Evolutionary conservation across 2,888 invertebrate genomes (phyloP).

Genomic region (Phaedon cochleariae): DNA sequence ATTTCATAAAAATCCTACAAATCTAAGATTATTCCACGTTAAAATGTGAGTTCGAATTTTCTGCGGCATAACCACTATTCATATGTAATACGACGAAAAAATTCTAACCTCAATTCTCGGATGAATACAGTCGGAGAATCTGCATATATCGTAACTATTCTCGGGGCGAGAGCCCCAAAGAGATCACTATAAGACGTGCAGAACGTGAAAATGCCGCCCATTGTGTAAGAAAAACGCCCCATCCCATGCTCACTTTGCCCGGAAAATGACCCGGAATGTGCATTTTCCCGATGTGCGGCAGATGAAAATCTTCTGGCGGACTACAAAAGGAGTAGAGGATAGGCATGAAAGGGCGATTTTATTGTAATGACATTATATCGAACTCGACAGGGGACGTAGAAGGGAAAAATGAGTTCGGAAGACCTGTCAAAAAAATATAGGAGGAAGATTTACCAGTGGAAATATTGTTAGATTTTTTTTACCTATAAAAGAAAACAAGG

Average conservation of each 20-base stretch:
- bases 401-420: no score
- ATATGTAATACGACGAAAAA: no score
- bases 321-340: slow-evolving; percentile 5
- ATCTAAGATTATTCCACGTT: no score
- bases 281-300: slow-evolving; percentile 11
- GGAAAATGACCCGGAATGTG: slow-evolving; percentile 25
- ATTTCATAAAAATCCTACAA: no score
- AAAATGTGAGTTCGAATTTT: no score
- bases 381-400: not conserved
- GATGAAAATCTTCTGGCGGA: slow-evolving; percentile 23
- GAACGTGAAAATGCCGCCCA: slow-evolving; percentile 26
- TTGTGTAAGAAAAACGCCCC: slow-evolving; percentile 24
- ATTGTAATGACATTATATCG: slow-evolving; percentile 15
- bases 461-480: no score
- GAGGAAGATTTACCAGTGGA: no score
- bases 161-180: slow-evolving; percentile 19
- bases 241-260: slow-evolving; percentile 17
- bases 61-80: no score
- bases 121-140: slow-evolving; percentile 16
- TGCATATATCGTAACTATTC: slow-evolving; percentile 23
- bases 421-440: no score
- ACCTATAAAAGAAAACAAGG: no score
- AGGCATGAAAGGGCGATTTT: not conserved
- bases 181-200: slow-evolving; percentile 3
- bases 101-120: no score